Conservation (phyloP, 2,113 vertebrate genomes). For the Scalopus aquaticus region DNA sequence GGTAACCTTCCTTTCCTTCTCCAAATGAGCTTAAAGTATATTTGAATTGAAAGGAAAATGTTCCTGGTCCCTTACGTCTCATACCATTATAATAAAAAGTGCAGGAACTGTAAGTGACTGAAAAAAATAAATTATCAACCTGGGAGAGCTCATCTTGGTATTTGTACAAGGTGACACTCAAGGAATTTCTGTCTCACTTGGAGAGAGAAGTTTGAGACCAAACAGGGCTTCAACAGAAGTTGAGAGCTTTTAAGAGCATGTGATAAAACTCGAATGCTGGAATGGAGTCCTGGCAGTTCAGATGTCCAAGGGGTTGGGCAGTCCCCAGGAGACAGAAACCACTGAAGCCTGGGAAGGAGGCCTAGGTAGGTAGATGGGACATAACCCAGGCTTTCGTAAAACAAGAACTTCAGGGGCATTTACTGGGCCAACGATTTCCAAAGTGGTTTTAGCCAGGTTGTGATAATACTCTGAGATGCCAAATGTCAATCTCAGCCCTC, state of each 20-base stretch:
- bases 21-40: conserved; percentile 63
- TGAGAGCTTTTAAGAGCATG: not conserved
- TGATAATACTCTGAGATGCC: not conserved
- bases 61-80: conserved; percentile 66
- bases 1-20: conserved; percentile 69
- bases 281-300: not conserved
- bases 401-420: not conserved
- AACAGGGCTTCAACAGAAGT: not conserved
- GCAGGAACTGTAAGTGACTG: conserved; percentile 39
- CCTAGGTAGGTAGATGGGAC: not conserved
- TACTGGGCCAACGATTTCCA: not conserved
- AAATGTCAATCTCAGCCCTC: not conserved
- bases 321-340: not conserved
- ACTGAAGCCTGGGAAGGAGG: not conserved
- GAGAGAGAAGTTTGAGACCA: conserved; percentile 14
- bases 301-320: not conserved
- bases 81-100: conserved; percentile 67
- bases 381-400: not conserved
- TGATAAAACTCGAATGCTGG: not conserved
- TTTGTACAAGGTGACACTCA: conserved; percentile 71
- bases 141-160: conserved; percentile 69
- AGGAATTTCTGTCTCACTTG: conserved; percentile 62
- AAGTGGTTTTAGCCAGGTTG: not conserved
- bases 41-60: conserved; percentile 69
- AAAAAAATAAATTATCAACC: conserved; percentile 71